Base-by-base conservation (phyloP, 2,888 invertebrate genomes). In the Gnatocerus cornutus region DNA sequence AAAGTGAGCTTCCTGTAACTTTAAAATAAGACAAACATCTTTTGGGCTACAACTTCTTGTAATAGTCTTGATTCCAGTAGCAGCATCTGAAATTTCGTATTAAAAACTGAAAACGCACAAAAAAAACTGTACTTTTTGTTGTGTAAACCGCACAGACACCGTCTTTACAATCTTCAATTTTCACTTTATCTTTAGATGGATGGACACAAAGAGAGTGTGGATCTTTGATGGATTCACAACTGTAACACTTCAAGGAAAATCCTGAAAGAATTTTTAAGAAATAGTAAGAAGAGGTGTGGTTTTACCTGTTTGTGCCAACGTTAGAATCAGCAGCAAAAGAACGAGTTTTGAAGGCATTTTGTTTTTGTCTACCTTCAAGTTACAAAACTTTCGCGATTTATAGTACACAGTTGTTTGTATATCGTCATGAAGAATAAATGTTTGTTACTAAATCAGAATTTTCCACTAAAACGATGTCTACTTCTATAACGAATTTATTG, bases 41-140 rank as follows among this genome's bases (percentile, higher is more conserved):
- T 33, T 59, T 4, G 30, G 33, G 13, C 13, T 10, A 33, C 59
- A 59, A 4, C 33, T 13, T 8, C 59, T 45, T 43, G 45, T 16
- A 9, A 59, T 45, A 12, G 45, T 45, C 1, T n/a, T 10, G 7
- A 12, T 27, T 9, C 30, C 45, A 13, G 56, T 43, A 0, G 13
- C 7, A 7, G 41, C 43, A 58, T 58, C 56, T 58, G 39, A 2
- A 55, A 55, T 2, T 9, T n/a, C 21, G n/a, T n/a, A n/a, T n/a
- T n/a, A n/a, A 1, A 29, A 41, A 50, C 29, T 50, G 7, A 2
- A 7, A 29, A 27, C 5, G 7, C 12, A 10, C 10, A 46, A 16
- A n/a, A 2, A n/a, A 27, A 29, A 10, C n/a, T 8, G 2, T 50
- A 50, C 50, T 6, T 50, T 30, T 50, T 1, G 16, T n/a, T 1